A percentile compares a stretch with the other conserved stretches of the same genome.
Evolutionary conservation across 1,140 invertebrate species (phyloP).

Genomic region (Heliothis virescens): DNA sequence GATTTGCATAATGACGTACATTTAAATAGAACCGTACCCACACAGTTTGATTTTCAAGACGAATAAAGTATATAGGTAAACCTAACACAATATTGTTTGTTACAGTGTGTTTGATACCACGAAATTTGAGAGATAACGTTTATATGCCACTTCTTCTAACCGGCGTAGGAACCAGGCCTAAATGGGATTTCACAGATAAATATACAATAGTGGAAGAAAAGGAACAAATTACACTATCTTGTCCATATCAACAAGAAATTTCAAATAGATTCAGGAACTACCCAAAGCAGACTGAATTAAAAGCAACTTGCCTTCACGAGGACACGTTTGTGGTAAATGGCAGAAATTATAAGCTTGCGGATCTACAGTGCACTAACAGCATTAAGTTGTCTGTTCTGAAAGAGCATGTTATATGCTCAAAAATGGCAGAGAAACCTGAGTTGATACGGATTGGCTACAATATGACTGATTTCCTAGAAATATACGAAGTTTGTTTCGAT

Average conservation of each 20-base stretch:
- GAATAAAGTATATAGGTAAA: neutral
- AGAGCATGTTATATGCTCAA: slow-evolving; percentile 29
- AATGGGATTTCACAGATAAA: neutral
- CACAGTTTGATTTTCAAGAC: no score
- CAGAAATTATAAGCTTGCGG: slow-evolving; percentile 9
- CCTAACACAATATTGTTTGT: slow-evolving; percentile 2
- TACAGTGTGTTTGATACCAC: slow-evolving; percentile 45
- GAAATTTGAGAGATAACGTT: neutral
- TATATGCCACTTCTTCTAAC: slow-evolving; percentile 33
- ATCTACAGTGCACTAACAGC: slow-evolving; percentile 33
- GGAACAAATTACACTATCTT: slow-evolving; percentile 25
- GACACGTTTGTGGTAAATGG: slow-evolving; percentile 29
- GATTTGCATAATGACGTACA: no score
- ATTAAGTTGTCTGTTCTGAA: slow-evolving; percentile 10
- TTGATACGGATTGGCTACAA: slow-evolving; percentile 32
- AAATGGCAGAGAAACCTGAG: neutral
- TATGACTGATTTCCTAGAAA: slow-evolving; percentile 21
- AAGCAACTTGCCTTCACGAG: slow-evolving; percentile 27
- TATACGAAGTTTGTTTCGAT: slow-evolving; percentile 47
- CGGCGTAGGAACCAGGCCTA: slow-evolving; percentile 8
- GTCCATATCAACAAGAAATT: neutral
- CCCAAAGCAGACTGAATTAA: slow-evolving; percentile 4
- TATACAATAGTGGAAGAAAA: neutral
- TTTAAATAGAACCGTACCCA: no score
- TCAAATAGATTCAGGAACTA: slow-evolving; percentile 22